Evolutionary conservation across 2,888 invertebrate species (phyloP), one percentile per base, ranked within the genome.

Genomic region (Liodrosophila aerea): DNA sequence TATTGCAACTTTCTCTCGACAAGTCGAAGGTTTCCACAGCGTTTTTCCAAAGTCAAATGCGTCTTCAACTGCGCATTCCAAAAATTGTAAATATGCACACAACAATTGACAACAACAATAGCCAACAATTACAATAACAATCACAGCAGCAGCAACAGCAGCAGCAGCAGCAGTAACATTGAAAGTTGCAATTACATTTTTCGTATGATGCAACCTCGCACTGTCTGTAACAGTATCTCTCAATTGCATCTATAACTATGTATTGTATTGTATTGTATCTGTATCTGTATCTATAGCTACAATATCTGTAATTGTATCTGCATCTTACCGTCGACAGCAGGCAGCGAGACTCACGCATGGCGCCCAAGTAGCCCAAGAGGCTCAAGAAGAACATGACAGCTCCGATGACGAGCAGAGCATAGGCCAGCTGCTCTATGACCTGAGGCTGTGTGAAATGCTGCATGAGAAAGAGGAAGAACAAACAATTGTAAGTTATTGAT

Each of bases 341-440:
- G 86, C 94, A 93, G 72, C 92, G 92, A 34, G 93, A 93, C 87
- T 94, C 93, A 78, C 92, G 91, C 87, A 93, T 91, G 47, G 94
- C 93, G 37, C 94, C 94, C 85, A 94, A 93, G 87, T 94, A 94
- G 22, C 94, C 94, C 74, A 94, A 90, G 89, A 94, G 94, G 84
- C 94, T 94, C 81, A 94, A 92, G 60, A 94, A 87, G 89, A 94
- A 94, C 90, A 94, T 93, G 71, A 94, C 91, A 22, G 92, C 93
- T 65, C 94, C 94, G 58, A 93, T 92, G 43, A 92, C 92, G 76
- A 94, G 93, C 72, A 94, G 89, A 69, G 94, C 92, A 87, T 94
- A 94, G 16, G 94, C 93, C 57, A 93, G 92, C 87, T 93, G 93
- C 83, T 93, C 92, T 71, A 94, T 92, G 60, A 94, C 93, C 60